phyloP scores from a whole-genome alignment of 92 coral and sea anemone genomes.

The Pocillopora meandrina region DNA sequence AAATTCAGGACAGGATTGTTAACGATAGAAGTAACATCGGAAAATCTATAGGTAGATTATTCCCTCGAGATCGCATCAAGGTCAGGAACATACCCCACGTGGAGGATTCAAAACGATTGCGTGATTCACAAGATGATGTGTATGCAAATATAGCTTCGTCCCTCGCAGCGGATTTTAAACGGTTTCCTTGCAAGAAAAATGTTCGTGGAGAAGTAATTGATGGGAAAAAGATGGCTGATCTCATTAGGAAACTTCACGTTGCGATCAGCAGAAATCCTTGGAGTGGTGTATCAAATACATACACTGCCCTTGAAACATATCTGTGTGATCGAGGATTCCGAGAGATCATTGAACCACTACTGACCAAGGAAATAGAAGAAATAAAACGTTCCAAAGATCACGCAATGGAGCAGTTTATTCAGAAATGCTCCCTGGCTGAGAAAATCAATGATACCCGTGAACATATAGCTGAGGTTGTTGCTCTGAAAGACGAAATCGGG shows the following conservation, averaged over 20 bases:
- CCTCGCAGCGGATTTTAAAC: conserved; percentile 7
- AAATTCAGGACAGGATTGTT: conserved; percentile 9
- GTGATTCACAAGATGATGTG: not conserved
- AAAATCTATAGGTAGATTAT: not conserved
- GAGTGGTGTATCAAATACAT: not conserved
- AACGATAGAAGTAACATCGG: not conserved
- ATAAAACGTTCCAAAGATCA: not conserved
- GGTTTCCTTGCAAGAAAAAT: conserved; percentile 12
- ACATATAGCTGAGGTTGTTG: not conserved
- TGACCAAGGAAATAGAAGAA: conserved; percentile 4
- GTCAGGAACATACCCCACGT: conserved; percentile 22
- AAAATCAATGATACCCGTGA: not conserved
- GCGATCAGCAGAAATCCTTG: conserved; percentile 9
- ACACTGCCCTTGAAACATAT: conserved; percentile 4
- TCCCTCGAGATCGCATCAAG: conserved; percentile 9
- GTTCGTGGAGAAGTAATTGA: not conserved
- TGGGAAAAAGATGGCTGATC: conserved; percentile 25
- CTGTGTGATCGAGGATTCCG: conserved; percentile 15
- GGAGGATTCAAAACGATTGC: not conserved
- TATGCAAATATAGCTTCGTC: conserved; percentile 3
- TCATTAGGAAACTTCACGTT: not conserved
- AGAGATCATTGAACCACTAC: conserved; percentile 13
- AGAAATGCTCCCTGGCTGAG: not conserved
- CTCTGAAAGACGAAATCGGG: not conserved
- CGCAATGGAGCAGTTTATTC: not conserved